phyloP scores from a whole-genome alignment of 2,113 vertebrate species.

The sheep (Ovis aries) region ARS-UI_Ramb_v3.0 NC_056076.1:22229501-22230000 shows the following conservation, averaged over 20 bases:
- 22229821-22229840: not conserved
- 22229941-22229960: constrained; percentile 65
- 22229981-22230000: constrained; percentile 75
- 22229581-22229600: not conserved
- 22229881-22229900: constrained; percentile 14
- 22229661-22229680: not conserved
- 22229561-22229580: not conserved
- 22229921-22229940: constrained; percentile 38
- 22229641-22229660: not conserved
- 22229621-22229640: not conserved
- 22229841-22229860: constrained; percentile 5
- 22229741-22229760: not conserved
- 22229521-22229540: not conserved
- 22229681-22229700: not conserved
- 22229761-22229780: not conserved
- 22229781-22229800: not conserved
- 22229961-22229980: constrained; percentile 72
- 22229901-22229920: not conserved
- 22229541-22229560: not conserved
- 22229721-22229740: not conserved
- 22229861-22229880: not conserved
- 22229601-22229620: not conserved
- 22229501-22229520: not conserved
- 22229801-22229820: not conserved
- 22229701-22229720: not conserved